Evolutionary conservation across 2,797 vertebrate species (phyloP).

Genomic region (Tokudaia tokunoshimensis): DNA sequence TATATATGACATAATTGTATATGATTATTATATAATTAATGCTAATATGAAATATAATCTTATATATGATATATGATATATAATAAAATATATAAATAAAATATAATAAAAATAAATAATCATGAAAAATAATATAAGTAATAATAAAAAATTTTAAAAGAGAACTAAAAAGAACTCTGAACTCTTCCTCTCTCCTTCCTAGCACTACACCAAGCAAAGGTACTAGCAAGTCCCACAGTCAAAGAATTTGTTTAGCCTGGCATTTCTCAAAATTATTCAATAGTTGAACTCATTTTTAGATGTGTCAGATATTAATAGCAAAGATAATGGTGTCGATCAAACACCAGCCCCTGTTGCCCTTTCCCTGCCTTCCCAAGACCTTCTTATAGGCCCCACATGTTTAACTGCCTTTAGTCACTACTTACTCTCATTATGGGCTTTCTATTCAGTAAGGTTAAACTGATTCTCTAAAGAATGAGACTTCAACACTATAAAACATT

Average conservation of each 20-base stretch:
- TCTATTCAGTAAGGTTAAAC: neutral
- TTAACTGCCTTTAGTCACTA: neutral
- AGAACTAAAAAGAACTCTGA: neutral
- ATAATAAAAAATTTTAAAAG: neutral
- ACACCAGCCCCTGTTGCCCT: neutral
- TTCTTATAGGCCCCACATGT: neutral
- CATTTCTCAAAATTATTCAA: slow-evolving; percentile 33
- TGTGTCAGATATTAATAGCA: neutral
- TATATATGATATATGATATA: too few species aligned
- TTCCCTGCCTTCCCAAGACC: neutral
- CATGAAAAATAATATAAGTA: neutral
- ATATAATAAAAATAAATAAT: neutral
- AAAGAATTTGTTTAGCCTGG: slow-evolving; percentile 21
- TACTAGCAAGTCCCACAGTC: neutral
- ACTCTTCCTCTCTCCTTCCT: neutral
- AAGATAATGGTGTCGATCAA: neutral
- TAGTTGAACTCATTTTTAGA: neutral
- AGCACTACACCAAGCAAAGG: neutral
- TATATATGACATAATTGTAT: too few species aligned
- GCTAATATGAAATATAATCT: too few species aligned
- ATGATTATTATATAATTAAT: too few species aligned
- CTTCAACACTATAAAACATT: neutral
- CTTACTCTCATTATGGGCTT: neutral
- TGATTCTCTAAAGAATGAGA: neutral
- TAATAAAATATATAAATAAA: too few species aligned